Percentiles rank a stretch among this genome's conserved stretches.
phyloP scores from a whole-genome alignment of 1,140 invertebrate species.

The Bombus soroeensis region DNA sequence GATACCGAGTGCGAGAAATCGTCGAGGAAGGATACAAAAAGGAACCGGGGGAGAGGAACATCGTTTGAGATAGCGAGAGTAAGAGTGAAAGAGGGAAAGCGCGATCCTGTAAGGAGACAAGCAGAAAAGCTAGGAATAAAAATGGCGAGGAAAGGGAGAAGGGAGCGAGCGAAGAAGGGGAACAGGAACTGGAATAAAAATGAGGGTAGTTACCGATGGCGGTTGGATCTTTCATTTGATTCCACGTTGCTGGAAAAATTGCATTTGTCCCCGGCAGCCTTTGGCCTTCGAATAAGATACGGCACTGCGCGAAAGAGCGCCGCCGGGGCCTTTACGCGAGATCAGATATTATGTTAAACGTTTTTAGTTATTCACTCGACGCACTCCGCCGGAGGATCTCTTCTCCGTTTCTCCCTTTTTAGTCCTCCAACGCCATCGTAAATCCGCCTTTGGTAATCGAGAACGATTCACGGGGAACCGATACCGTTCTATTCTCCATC shows the following conservation, averaged over 20 bases:
- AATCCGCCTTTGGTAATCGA: constrained; percentile 70
- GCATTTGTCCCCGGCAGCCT: constrained; percentile 73
- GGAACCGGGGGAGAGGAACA: not conserved
- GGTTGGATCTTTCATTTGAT: constrained; percentile 75
- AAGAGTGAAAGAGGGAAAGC: not conserved
- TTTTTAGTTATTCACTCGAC: constrained; percentile 76
- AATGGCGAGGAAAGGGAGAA: not conserved
- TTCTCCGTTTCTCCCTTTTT: not conserved
- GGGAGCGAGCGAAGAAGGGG: not conserved
- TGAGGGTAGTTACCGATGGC: constrained; percentile 70
- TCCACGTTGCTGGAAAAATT: constrained; percentile 69
- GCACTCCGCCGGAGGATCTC: constrained; percentile 35
- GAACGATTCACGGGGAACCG: constrained; percentile 67
- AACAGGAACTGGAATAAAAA: constrained; percentile 62
- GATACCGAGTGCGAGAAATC: constrained; percentile 28
- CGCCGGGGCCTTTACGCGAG: constrained; percentile 67
- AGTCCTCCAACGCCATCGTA: not conserved
- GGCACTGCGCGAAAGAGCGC: constrained; percentile 63
- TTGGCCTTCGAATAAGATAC: constrained; percentile 66
- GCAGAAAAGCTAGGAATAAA: not conserved
- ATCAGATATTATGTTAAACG: constrained; percentile 79
- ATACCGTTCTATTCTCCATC: constrained; percentile 35
- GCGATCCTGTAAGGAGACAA: not conserved
- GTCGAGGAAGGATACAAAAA: too few species aligned
- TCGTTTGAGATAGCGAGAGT: constrained; percentile 19